These are phyloP conservation scores for Sarcophaga peregrina DNA, from an alignment of 1,140 invertebrate species.

Conservation along the genomic window DNA sequence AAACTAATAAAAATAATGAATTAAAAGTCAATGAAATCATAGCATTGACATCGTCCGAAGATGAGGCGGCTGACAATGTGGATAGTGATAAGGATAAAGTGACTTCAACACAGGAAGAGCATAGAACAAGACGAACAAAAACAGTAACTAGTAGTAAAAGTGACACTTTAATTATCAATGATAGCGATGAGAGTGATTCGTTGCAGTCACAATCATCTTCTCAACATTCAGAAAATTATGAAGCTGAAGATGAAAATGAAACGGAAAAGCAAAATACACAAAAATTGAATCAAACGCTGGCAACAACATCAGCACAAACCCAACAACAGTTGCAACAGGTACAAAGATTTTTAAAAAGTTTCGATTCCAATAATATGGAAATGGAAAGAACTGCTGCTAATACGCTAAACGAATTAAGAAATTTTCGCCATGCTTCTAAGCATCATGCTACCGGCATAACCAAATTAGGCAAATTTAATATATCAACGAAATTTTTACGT, in stretches of 20 bases:
- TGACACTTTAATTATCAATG: conserved; percentile 4
- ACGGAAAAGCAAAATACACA: conserved; percentile 47
- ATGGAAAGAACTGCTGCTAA: conserved; percentile 10
- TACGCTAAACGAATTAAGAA: background rate
- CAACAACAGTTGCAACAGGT: conserved; percentile 59
- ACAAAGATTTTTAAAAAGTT: conserved; percentile 63
- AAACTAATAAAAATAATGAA: background rate
- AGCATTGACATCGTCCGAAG: background rate
- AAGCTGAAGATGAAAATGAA: conserved; percentile 63
- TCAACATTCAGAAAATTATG: conserved; percentile 59
- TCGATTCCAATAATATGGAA: conserved; percentile 46
- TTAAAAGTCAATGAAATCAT: conserved; percentile 26
- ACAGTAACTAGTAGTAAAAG: background rate
- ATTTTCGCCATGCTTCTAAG: conserved; percentile 13
- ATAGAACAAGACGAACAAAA: background rate
- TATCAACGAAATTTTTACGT: conserved; percentile 63
- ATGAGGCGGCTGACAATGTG: background rate
- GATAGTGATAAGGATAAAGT: conserved; percentile 1
- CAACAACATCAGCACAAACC: background rate
- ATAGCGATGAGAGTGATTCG: conserved; percentile 13
- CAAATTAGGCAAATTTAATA: conserved; percentile 61
- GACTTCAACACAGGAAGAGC: conserved; percentile 43
- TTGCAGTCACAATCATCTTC: conserved; percentile 26
- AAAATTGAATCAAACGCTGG: conserved; percentile 4
- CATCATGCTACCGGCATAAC: background rate